Base-by-base conservation (phyloP, 64 coral and sea anemone species). In the Cladopsammia gracilis region DNA sequence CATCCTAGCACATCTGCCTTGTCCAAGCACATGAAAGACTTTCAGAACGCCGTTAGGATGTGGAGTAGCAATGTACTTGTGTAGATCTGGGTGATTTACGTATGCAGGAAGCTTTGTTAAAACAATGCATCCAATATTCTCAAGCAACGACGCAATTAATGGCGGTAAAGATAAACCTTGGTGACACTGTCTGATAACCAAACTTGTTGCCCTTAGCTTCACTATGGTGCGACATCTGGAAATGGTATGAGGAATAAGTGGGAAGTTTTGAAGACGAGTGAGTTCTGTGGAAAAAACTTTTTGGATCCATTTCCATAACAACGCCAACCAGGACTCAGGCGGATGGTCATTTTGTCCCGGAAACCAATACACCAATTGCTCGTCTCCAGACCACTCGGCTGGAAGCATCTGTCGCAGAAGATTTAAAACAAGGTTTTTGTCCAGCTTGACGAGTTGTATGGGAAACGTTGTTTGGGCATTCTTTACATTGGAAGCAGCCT, bases 1-100 rank as follows among this genome's bases (percentile, higher is more conserved):
- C 0, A 42, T 25, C 64, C 60, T 18, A 6, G 57, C 43, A 45
- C 79, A 92, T 47, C 14, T 93, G 3, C 26, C 6, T 23, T 64
- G 24, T 4, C 90, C 86, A 59, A 93, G 16, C 13, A 61, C 64
- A 48, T 77, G 75, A 46, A 96, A 73, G 47, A 93, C 73, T 66
- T 90, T 88, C 10, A 96, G 73, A 51, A 96, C 90, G 46, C 95
- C 95, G 3, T 67, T 44, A 49, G 90, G 72, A 48, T 73, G 62
- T 12, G 95, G 84, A 62, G 57, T 24, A 69, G 90, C 95, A 67
- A 96, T 51, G 66, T 96, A 96, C 16, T 43, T 65, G 14, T 50
- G 53, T 10, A 93, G 48, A 61, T 70, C 51, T 8, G 5, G 25
- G 85, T 96, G 95, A n/a, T 93, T 15, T 74, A 96, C 89, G 64